Percentiles rank a stretch among this genome's conserved stretches.
Evolutionary conservation across 2,113 vertebrate genomes (phyloP).

Genomic region (Trachemys scripta): DNA sequence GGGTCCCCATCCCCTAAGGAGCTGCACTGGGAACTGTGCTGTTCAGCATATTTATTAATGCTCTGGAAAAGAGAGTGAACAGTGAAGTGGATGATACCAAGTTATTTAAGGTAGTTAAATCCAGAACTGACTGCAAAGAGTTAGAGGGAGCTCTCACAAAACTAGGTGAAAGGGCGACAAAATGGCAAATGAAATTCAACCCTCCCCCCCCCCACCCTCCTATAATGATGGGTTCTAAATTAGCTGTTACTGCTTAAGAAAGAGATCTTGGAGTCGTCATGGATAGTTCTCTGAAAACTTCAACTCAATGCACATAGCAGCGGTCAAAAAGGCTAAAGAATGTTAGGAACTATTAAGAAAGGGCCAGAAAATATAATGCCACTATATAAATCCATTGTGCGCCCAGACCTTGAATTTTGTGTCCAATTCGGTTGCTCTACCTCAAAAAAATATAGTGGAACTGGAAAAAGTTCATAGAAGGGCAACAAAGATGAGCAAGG

Average conservation of each 20-base stretch:
- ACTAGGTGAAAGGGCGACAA: background rate
- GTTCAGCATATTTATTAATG: background rate
- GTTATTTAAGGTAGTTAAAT: background rate
- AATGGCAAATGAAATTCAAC: background rate
- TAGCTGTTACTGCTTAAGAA: too few species aligned
- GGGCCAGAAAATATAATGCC: background rate
- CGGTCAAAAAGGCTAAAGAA: too few species aligned
- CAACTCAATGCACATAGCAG: too few species aligned
- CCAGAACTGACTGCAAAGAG: background rate
- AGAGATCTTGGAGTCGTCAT: too few species aligned
- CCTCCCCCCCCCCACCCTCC: too few species aligned
- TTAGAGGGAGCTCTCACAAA: background rate
- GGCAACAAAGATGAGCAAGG: background rate
- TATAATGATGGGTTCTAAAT: too few species aligned
- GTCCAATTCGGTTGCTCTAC: background rate
- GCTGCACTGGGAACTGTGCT: background rate
- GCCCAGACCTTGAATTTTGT: background rate
- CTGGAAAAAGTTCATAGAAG: background rate
- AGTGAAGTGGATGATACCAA: background rate
- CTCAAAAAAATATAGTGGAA: background rate
- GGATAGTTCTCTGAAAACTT: too few species aligned
- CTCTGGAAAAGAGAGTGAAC: background rate
- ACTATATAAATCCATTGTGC: background rate
- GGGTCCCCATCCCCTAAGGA: background rate
- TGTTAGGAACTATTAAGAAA: background rate